Conservation (phyloP, 1,140 invertebrate genomes). For the Plectus sambesii region DNA sequence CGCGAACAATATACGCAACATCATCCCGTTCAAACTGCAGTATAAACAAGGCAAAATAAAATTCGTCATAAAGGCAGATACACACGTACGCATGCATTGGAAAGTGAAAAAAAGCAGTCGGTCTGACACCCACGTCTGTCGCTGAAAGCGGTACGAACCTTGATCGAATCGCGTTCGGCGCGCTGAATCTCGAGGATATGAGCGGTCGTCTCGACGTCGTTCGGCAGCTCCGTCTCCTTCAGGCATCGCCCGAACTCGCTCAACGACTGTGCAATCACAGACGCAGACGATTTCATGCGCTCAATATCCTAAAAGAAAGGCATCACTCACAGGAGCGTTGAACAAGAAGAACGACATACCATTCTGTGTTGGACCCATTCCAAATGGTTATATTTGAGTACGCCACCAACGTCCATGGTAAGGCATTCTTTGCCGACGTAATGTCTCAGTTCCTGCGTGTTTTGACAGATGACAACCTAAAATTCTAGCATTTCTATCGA, state of each 20-base stretch:
- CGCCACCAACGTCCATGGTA: conserved; percentile 74
- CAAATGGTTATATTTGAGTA: conserved; percentile 74
- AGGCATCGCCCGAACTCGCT: conserved; percentile 72
- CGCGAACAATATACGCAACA: too few species aligned
- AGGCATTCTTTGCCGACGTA: conserved; percentile 71
- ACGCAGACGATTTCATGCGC: conserved; percentile 77
- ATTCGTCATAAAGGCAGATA: too few species aligned
- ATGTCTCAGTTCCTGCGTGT: conserved; percentile 62
- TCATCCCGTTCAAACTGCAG: too few species aligned
- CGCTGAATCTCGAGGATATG: conserved; percentile 59
- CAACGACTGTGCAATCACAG: conserved; percentile 69
- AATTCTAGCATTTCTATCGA: conserved; percentile 12
- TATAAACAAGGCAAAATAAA: too few species aligned
- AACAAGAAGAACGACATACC: conserved; percentile 54
- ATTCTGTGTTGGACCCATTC: conserved; percentile 93
- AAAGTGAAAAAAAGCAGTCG: not conserved
- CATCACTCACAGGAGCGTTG: conserved; percentile 7
- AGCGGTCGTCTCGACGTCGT: conserved; percentile 64
- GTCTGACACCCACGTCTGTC: not conserved
- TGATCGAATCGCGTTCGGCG: conserved; percentile 42
- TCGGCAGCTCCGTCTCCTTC: conserved; percentile 65
- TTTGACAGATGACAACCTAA: conserved; percentile 50
- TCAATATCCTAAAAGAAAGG: conserved; percentile 66
- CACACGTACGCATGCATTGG: too few species aligned
- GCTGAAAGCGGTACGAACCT: conserved; percentile 27